Evolutionary conservation across 2,888 invertebrate genomes (phyloP).

Genomic region (Oxycera nigricornis): DNA sequence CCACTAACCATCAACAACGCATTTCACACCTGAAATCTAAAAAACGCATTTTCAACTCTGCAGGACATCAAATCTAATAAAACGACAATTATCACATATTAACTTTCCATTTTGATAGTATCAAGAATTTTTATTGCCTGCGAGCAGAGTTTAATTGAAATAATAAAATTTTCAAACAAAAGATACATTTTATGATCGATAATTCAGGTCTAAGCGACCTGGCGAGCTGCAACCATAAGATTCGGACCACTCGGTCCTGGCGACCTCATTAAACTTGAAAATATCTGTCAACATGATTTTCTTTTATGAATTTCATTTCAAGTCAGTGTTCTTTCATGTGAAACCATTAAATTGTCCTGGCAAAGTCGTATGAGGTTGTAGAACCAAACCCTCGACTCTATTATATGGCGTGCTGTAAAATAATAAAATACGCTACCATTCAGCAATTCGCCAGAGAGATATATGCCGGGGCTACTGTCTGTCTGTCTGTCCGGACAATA

Average conservation of each 20-base stretch:
- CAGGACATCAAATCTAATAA: not conserved
- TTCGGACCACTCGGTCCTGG: not conserved
- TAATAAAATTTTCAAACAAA: not conserved
- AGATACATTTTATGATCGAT: not conserved
- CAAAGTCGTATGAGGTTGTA: not conserved
- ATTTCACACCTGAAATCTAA: not conserved
- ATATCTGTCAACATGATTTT: conserved; percentile 1
- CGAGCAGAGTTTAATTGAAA: not conserved
- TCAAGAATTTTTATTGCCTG: not conserved
- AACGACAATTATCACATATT: conserved; percentile 18
- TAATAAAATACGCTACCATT: conserved; percentile 9
- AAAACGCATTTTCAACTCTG: not conserved
- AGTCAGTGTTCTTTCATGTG: not conserved
- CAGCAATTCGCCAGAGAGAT: conserved; percentile 1
- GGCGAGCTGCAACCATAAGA: not conserved
- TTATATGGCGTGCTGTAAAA: not conserved
- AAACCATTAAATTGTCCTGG: not conserved
- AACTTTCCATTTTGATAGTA: conserved; percentile 16
- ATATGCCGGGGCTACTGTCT: conserved; percentile 9
- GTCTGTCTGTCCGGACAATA: conserved; percentile 1
- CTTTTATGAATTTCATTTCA: not conserved
- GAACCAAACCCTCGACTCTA: not conserved
- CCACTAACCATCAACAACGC: not conserved
- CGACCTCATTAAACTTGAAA: not conserved
- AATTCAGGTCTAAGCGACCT: not conserved